Evolutionary conservation across 1,140 invertebrate species (phyloP), one percentile per base, ranked within the genome.

Genomic region (Drosophila miranda): DNA sequence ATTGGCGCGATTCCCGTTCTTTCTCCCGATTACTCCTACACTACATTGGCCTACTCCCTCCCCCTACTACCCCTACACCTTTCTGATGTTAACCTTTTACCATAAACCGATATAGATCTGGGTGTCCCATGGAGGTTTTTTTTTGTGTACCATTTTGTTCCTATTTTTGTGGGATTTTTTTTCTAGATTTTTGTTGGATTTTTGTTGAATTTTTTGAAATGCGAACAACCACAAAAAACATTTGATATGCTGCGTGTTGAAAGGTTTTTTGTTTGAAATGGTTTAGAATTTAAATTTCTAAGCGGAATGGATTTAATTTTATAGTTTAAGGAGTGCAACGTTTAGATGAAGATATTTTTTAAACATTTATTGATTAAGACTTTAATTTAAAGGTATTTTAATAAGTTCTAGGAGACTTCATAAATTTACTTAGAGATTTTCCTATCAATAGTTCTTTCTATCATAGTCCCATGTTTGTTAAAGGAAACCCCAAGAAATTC

Each of bases 51-150:
- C 9, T 4, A 1, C 23, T 23, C n/a, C 38, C 16, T 8, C 30
- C n/a, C 9, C 34, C 38, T 21, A 1, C 19, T 19, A 2, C 13
- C 9, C 14, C 13, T 38, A 38, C 34, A 38, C 34, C 16, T 44
- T 67, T 77, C 51, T 41, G 81, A 50, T 43, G 53, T 66, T 64
- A 76, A 57, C 68, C 62, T 69, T 71, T 68, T 49, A 23, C 64
- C 63, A 55, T 42, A 68, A 68, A 67, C 63, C 46, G 64, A 68
- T 68, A 68, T 13, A 56, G 62, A 68, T 68, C 64, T 48, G 19
- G 26, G 8, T 54, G 8, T 56, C 3, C 34, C 11, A 38, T 38
- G 34, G 1, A 38, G 3, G 11, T 3, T 73, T 51, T 51, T 73
- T 52, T 72, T 56, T 56, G n/a, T 23, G 1, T 6, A 11, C 11